These are phyloP conservation scores for Thaleichthys pacificus DNA, from an alignment of 2,797 vertebrate species.

Conservation along the genomic window DNA sequence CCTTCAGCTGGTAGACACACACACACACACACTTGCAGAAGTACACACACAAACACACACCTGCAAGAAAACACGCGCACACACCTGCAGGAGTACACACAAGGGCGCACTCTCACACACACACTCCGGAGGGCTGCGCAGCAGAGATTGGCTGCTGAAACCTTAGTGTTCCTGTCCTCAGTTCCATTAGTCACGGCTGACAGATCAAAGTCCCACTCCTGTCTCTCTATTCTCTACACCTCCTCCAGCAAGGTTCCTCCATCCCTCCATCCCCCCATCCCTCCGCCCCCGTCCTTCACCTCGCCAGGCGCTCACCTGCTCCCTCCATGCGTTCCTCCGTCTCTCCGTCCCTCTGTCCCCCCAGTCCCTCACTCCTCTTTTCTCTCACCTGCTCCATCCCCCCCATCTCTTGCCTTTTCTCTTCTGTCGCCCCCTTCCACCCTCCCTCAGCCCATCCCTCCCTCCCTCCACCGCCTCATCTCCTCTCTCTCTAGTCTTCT, in stretches of 20 bases:
- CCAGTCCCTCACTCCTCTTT: too few species aligned
- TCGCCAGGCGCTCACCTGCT: too few species aligned
- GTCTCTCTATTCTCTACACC: slow-evolving; percentile 23
- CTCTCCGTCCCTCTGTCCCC: slow-evolving; percentile 31
- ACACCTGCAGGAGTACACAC: slow-evolving; percentile 14
- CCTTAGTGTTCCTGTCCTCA: slow-evolving; percentile 31
- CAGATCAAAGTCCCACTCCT: slow-evolving; percentile 61
- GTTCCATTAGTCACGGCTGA: slow-evolving; percentile 58
- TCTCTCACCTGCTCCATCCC: slow-evolving; percentile 13
- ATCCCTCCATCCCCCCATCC: not conserved
- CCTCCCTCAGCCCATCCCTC: not conserved
- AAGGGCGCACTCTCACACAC: slow-evolving; percentile 10
- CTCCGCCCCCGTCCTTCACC: not conserved
- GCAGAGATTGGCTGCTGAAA: slow-evolving; percentile 35
- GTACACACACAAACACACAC: slow-evolving; percentile 22
- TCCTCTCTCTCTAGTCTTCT: slow-evolving; percentile 6
- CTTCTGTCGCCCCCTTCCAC: not conserved
- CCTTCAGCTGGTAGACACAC: slow-evolving; percentile 80
- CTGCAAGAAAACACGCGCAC: slow-evolving; percentile 13
- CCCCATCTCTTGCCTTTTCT: not conserved
- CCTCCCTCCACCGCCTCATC: slow-evolving; percentile 20
- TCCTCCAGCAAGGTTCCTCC: slow-evolving; percentile 22
- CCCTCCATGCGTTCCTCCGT: not conserved
- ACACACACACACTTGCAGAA: slow-evolving; percentile 40
- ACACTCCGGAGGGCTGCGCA: slow-evolving; percentile 23